phyloP scores from a whole-genome alignment of 2,888 invertebrate genomes.

The Euproctis similis region DNA sequence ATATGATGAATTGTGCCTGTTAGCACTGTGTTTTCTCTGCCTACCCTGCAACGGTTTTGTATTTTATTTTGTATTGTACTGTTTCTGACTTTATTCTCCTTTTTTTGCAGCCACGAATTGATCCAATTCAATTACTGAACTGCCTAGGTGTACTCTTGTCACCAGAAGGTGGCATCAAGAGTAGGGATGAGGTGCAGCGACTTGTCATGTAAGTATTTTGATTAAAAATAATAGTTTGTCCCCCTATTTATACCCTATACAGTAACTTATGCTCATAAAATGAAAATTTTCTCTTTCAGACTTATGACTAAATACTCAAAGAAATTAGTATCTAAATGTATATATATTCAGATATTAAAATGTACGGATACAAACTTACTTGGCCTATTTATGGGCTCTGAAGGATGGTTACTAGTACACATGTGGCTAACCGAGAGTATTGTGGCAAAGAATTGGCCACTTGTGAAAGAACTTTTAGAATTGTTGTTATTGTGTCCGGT shows the following conservation, averaged over 20 bases:
- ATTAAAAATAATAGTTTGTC: too few relatives aligned
- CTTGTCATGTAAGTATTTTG: constrained; percentile 82
- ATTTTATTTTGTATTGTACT: too few relatives aligned
- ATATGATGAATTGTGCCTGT: too few relatives aligned
- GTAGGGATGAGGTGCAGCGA: constrained; percentile 89
- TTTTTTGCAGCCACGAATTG: constrained; percentile 90
- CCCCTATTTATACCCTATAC: too few relatives aligned
- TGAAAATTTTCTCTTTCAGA: constrained; percentile 73
- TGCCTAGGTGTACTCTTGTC: constrained; percentile 91
- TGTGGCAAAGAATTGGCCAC: constrained; percentile 87
- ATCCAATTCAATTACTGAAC: constrained; percentile 90
- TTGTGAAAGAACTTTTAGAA: constrained; percentile 90
- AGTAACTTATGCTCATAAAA: not conserved
- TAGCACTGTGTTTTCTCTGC: too few relatives aligned
- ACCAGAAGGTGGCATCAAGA: constrained; percentile 90
- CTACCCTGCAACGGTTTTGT: too few relatives aligned
- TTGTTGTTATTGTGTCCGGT: constrained; percentile 91
- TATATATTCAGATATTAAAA: constrained; percentile 94
- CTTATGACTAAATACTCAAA: constrained; percentile 97
- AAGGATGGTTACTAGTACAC: constrained; percentile 94
- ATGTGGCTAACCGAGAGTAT: constrained; percentile 94
- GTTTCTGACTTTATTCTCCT: too few relatives aligned
- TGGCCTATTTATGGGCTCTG: constrained; percentile 91
- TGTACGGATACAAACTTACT: constrained; percentile 88
- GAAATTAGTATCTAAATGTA: constrained; percentile 95